Conservation (phyloP, 2,797 vertebrate genomes). For the Lophotriccus pileatus region DNA sequence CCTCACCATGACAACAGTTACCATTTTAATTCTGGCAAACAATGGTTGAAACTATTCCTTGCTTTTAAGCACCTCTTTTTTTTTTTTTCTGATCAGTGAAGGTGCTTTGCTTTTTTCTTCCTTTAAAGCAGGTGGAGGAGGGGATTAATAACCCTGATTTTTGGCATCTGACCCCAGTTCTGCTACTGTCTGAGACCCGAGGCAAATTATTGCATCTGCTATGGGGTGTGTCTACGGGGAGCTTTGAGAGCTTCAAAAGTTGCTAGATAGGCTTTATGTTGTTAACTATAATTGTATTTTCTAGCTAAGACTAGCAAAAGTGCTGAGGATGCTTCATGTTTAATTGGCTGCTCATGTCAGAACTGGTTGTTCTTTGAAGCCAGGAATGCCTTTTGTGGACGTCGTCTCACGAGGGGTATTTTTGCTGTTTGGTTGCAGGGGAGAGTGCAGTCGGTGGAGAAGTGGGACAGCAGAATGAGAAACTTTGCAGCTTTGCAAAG, state of each 20-base stretch:
- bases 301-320: neutral
- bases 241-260: neutral
- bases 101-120: neutral
- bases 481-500: conserved; percentile 91
- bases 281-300: conserved; percentile 18
- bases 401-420: neutral
- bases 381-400: neutral
- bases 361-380: conserved; percentile 25
- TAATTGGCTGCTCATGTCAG: conserved; percentile 8
- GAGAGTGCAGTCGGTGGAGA: conserved; percentile 89
- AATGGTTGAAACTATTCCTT: neutral
- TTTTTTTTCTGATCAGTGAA: neutral
- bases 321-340: conserved; percentile 6
- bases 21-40: neutral
- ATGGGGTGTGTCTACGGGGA: neutral
- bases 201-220: conserved; percentile 10
- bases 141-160: neutral
- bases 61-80: neutral
- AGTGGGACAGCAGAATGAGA: conserved; percentile 84
- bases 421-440: conserved; percentile 76
- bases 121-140: neutral
- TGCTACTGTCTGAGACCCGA: neutral
- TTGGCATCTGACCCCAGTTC: neutral
- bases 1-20: neutral
- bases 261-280: neutral